Percentiles rank a stretch among this genome's conserved stretches.
These are phyloP conservation scores for Bombus impatiens DNA, from an alignment of 1,140 invertebrate species.

Conservation along the genomic window DNA sequence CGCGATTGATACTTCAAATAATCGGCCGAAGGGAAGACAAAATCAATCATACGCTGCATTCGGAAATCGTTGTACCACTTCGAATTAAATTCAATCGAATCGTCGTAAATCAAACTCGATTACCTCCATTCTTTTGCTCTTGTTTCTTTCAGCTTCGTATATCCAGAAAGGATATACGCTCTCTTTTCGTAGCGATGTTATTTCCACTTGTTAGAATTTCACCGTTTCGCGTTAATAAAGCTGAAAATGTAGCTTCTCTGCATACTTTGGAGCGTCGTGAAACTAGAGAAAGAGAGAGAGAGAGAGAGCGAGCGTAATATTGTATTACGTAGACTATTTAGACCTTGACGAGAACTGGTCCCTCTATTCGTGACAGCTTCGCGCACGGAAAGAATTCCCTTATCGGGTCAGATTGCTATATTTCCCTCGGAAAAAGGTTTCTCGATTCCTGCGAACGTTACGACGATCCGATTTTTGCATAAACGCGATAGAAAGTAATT, in stretches of 20 bases:
- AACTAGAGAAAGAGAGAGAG: no score
- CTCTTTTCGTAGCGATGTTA: background rate
- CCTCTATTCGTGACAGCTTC: background rate
- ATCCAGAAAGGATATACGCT: background rate
- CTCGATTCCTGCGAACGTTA: background rate
- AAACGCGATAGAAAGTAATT: constrained; percentile 27
- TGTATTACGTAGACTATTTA: background rate
- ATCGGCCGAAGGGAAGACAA: background rate
- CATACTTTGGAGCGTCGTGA: background rate
- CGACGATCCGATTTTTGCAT: constrained; percentile 7
- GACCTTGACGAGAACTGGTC: background rate
- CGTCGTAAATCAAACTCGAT: constrained; percentile 10
- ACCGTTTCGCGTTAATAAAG: background rate
- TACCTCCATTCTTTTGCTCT: background rate
- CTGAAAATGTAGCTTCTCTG: background rate
- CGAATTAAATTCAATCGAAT: constrained; percentile 17
- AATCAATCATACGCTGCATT: constrained; percentile 28
- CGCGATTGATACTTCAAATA: constrained; percentile 33
- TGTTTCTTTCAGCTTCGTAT: background rate
- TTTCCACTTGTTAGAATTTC: background rate
- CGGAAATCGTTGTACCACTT: background rate
- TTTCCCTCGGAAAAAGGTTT: background rate
- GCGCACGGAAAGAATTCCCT: background rate
- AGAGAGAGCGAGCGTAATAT: background rate
- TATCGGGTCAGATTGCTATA: background rate